These are phyloP conservation scores for Tribolium castaneum DNA, from an alignment of 1,140 invertebrate genomes.

Conservation along the genomic window DNA sequence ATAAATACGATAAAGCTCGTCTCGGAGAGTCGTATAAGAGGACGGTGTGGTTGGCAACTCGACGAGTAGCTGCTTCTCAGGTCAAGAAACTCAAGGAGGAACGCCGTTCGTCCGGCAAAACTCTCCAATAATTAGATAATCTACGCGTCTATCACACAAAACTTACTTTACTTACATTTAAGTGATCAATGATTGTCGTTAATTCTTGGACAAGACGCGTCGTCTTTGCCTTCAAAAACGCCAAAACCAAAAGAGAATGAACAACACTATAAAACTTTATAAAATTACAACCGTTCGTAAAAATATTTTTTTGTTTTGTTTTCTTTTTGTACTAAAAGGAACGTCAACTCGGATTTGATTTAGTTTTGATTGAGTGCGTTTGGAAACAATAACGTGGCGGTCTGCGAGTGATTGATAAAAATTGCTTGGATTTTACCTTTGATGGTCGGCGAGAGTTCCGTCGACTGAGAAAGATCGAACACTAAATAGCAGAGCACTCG, in stretches of 20 bases:
- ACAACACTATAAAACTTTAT: conserved; percentile 34
- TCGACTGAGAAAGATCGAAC: conserved; percentile 25
- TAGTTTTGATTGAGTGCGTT: conserved; percentile 21
- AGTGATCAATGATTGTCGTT: conserved; percentile 61
- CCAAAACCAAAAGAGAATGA: conserved; percentile 52
- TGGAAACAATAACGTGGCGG: conserved; percentile 31
- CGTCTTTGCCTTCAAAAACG: conserved; percentile 63
- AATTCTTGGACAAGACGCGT: conserved; percentile 64
- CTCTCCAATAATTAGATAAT: conserved; percentile 27
- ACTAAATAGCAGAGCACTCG: conserved; percentile 41
- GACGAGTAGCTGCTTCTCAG: conserved; percentile 9
- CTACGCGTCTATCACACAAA: conserved; percentile 44
- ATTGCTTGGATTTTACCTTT: conserved; percentile 32
- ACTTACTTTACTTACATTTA: conserved; percentile 48
- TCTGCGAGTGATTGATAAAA: conserved; percentile 32
- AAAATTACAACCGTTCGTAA: conserved; percentile 42
- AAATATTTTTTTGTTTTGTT: conserved; percentile 45
- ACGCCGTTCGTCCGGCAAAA: conserved; percentile 23
- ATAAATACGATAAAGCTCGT: conserved; percentile 45
- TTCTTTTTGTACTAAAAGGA: conserved; percentile 56
- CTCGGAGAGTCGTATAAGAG: conserved; percentile 39
- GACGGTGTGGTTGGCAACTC: conserved; percentile 45
- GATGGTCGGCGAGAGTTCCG: conserved; percentile 31
- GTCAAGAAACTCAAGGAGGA: conserved; percentile 50
- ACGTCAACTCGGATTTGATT: conserved; percentile 46